Evolutionary conservation across 2,888 invertebrate genomes (phyloP).

Genomic region (Agriopis marginaria): DNA sequence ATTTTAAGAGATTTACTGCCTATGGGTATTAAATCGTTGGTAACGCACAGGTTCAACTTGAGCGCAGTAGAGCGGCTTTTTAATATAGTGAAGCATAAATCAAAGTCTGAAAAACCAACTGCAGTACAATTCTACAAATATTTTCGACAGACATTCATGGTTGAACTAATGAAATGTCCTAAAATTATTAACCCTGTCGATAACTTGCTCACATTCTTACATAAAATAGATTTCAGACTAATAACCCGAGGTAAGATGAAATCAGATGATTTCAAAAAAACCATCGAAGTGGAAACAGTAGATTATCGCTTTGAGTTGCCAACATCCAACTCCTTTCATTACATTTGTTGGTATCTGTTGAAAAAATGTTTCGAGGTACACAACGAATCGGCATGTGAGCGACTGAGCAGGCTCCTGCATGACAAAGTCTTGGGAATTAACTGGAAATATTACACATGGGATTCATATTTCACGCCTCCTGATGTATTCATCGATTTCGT

Average conservation of each 20-base stretch:
- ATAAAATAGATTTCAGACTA: neutral
- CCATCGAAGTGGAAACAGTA: slow-evolving; percentile 6
- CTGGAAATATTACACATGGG: neutral
- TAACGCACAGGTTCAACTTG: slow-evolving; percentile 18
- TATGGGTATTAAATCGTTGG: slow-evolving; percentile 5
- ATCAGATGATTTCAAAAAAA: neutral
- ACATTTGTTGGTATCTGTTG: slow-evolving; percentile 10
- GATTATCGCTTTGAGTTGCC: slow-evolving; percentile 23
- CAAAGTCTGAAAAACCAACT: slow-evolving; percentile 9
- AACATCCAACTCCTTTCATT: neutral
- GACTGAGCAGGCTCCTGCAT: neutral
- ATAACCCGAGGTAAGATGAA: neutral
- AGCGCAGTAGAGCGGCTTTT: neutral
- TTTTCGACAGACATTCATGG: slow-evolving; percentile 4
- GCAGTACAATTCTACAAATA: slow-evolving; percentile 11
- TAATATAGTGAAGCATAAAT: neutral
- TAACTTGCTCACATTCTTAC: neutral
- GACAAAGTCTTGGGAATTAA: neutral
- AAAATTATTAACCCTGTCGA: neutral
- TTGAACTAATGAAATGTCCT: slow-evolving; percentile 1
- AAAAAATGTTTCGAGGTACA: slow-evolving; percentile 8
- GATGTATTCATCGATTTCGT: neutral
- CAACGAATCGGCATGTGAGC: neutral
- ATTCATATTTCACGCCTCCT: neutral
- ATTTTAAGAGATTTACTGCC: slow-evolving; percentile 18